Base-by-base conservation (phyloP, 37 sponge, comb jelly and placozoan species). In the Eunapius fragilis region DNA sequence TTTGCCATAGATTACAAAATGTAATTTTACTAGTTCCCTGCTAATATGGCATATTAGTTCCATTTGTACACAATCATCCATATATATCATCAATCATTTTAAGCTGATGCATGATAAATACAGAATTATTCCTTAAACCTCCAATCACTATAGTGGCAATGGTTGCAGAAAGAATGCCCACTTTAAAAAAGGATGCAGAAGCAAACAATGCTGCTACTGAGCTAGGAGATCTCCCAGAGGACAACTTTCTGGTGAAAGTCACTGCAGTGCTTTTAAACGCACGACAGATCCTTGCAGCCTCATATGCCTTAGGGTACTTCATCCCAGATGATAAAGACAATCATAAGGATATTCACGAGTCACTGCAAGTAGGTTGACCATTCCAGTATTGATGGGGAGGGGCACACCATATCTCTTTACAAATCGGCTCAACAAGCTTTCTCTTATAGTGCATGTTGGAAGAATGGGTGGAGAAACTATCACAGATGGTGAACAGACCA, bases 371-470 rank as follows among this genome's bases (percentile, higher is more conserved):
- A 45, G n/a, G 68, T 12, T 31, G 12, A n/a, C n/a, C n/a, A n/a
- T n/a, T n/a, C n/a, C n/a, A n/a, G n/a, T n/a, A n/a, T n/a, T n/a
- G n/a, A n/a, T n/a, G 31, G 13, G 2, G 28, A 9, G 22, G 31
- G 1, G 28, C 14, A 17, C 58, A 58, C n/a, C n/a, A n/a, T n/a
- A n/a, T n/a, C n/a, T n/a, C n/a, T n/a, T n/a, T n/a, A n/a, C n/a
- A n/a, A n/a, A n/a, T n/a, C n/a, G n/a, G n/a, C n/a, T n/a, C n/a
- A n/a, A n/a, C n/a, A n/a, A n/a, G n/a, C n/a, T n/a, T n/a, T n/a
- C n/a, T n/a, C n/a, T n/a, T n/a, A 0, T 79, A 95, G 95, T 84
- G 81, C 2, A 82, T 79, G 24, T 31, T 96, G 72, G 96, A 96
- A 72, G 94, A 77, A 31, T 82, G 68, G 7, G 92, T 89, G 24